These are phyloP conservation scores for Paragorgia papillata DNA, from an alignment of 92 coral and sea anemone genomes.

Conservation along the genomic window DNA sequence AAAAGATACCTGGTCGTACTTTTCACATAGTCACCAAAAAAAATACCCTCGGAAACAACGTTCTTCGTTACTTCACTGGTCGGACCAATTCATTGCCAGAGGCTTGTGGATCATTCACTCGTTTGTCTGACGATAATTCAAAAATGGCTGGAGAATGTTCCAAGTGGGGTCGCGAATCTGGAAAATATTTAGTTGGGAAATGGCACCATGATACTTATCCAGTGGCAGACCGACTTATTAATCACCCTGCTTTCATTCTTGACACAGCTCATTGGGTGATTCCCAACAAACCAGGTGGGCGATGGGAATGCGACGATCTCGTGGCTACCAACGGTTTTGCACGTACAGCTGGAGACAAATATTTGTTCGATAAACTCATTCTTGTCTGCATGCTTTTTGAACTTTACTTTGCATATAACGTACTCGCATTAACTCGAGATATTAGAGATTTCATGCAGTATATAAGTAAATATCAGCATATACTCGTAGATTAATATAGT, in stretches of 20 bases:
- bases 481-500: too few relatives aligned
- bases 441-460: too few relatives aligned
- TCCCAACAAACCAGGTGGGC: neutral
- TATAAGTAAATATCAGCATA: too few relatives aligned
- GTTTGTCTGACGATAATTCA: conserved; percentile 73
- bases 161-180: conserved; percentile 69
- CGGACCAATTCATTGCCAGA: conserved; percentile 39
- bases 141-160: conserved; percentile 62
- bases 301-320: conserved; percentile 56
- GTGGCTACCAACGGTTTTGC: neutral
- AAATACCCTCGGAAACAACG: conserved; percentile 53
- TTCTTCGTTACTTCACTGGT: conserved; percentile 60
- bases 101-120: conserved; percentile 78
- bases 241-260: conserved; percentile 25
- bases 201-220: conserved; percentile 55
- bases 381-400: too few relatives aligned
- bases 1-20: conserved; percentile 68
- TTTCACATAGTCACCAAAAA: conserved; percentile 73
- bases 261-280: conserved; percentile 11
- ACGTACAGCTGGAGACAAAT: conserved; percentile 59
- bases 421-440: too few relatives aligned
- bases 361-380: conserved; percentile 63
- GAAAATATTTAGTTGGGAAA: conserved; percentile 41
- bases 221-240: conserved; percentile 1
- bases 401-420: too few relatives aligned